These are phyloP conservation scores for Cheilosia scutellata DNA, from an alignment of 2,888 invertebrate genomes.

Conservation along the genomic window DNA sequence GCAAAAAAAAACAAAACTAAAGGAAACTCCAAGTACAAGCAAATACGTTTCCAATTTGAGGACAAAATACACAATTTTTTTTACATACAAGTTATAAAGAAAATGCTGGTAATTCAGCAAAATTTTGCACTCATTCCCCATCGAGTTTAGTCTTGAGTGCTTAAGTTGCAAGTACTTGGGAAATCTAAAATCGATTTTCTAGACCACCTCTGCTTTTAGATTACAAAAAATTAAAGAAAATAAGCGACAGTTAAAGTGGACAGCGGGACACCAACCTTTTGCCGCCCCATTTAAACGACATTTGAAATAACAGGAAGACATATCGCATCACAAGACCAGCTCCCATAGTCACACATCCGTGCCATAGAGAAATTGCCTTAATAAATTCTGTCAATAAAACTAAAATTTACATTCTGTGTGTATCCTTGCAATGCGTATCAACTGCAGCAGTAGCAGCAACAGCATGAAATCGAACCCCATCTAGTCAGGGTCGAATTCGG, in stretches of 20 bases:
- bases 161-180: conserved; percentile 47
- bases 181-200: conserved; percentile 56
- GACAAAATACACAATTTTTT: neutral
- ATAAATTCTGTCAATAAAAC: conserved; percentile 71
- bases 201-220: neutral
- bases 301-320: conserved; percentile 28
- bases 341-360: neutral
- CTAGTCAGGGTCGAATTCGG: conserved; percentile 29
- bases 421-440: conserved; percentile 44
- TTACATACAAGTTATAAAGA: neutral
- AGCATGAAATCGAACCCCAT: conserved; percentile 40
- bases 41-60: no score
- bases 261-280: conserved; percentile 33
- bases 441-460: conserved; percentile 49
- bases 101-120: conserved; percentile 17
- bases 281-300: conserved; percentile 12
- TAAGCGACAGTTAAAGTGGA: conserved; percentile 21
- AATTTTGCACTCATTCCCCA: conserved; percentile 37
- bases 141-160: conserved; percentile 28
- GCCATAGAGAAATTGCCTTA: conserved; percentile 54
- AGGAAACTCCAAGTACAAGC: neutral
- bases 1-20: conserved; percentile 1
- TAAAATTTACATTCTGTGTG: conserved; percentile 66
- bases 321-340: conserved; percentile 23
- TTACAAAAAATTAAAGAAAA: conserved; percentile 2